Evolutionary conservation across 2,888 invertebrate species (phyloP).

Genomic region (Nasonovia ribisnigri): DNA sequence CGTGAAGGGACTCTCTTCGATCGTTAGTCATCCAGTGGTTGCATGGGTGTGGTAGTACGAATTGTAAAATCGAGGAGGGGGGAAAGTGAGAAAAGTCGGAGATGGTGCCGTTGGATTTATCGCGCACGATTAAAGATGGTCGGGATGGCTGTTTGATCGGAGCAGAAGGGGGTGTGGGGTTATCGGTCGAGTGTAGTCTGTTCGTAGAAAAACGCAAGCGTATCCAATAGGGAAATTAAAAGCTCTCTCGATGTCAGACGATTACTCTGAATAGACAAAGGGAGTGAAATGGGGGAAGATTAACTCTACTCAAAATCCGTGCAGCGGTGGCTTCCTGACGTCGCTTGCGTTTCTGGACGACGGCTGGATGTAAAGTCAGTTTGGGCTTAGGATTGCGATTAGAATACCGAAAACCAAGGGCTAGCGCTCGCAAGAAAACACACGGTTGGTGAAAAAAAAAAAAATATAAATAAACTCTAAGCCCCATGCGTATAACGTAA

Average conservation of each 20-base stretch:
- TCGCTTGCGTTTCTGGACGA: not conserved
- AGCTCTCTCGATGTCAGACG: not conserved
- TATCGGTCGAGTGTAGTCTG: not conserved
- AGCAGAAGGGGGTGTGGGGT: not conserved
- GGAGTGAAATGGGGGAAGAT: not conserved
- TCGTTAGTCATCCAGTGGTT: not conserved
- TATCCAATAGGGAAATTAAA: conserved; percentile 20
- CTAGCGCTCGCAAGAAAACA: not conserved
- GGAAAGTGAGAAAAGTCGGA: not conserved
- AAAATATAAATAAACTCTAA: not conserved
- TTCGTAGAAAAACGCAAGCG: not conserved
- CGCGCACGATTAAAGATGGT: not conserved
- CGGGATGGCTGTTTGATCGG: not conserved
- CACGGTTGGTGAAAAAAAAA: not conserved
- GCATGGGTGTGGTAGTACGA: not conserved
- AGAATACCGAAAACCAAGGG: not conserved
- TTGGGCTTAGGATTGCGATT: not conserved
- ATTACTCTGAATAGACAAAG: not conserved
- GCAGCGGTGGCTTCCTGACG: not conserved
- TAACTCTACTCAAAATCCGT: conserved; percentile 11
- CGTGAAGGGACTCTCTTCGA: not conserved
- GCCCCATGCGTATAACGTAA: not conserved
- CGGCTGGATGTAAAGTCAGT: not conserved
- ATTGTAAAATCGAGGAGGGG: not conserved
- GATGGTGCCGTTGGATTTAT: not conserved